Conservation (phyloP, 2,113 vertebrate genomes). For the Peromyscus leucopus region DNA sequence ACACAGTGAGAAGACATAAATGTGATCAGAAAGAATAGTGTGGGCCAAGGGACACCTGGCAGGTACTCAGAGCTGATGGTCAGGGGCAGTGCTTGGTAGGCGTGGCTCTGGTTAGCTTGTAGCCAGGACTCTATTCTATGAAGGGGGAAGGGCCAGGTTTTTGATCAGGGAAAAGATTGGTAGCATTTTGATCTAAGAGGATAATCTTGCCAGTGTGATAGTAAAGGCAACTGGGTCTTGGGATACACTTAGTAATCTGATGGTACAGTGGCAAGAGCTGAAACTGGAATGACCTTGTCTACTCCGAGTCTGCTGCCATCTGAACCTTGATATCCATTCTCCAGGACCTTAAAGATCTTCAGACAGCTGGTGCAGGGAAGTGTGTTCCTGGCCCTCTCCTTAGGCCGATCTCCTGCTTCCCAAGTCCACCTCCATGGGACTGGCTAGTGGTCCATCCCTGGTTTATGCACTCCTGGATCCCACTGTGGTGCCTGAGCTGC, state of each 20-base stretch:
- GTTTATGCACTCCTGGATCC: neutral
- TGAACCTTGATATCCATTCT: rapidly evolving
- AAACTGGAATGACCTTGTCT: too few relatives aligned
- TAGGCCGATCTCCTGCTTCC: neutral
- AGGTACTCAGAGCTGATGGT: neutral
- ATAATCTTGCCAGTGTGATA: neutral
- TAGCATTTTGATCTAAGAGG: neutral
- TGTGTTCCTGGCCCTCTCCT: neutral
- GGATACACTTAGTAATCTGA: rapidly evolving
- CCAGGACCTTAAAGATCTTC: neutral
- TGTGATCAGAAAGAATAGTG: rapidly evolving
- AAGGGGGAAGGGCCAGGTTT: neutral
- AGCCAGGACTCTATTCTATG: neutral
- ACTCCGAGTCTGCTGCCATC: rapidly evolving
- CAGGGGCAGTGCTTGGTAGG: neutral
- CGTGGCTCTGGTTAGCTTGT: neutral
- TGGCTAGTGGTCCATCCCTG: neutral
- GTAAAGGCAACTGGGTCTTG: rapidly evolving
- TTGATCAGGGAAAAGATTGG: neutral
- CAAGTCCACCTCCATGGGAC: neutral
- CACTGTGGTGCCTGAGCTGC: neutral
- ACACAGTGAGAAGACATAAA: rapidly evolving
- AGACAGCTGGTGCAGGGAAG: neutral
- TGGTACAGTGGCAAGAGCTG: rapidly evolving
- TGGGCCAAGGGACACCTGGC: neutral